Conservation (phyloP, 2,888 invertebrate species). For the Minunthozetes semirufus region DNA sequence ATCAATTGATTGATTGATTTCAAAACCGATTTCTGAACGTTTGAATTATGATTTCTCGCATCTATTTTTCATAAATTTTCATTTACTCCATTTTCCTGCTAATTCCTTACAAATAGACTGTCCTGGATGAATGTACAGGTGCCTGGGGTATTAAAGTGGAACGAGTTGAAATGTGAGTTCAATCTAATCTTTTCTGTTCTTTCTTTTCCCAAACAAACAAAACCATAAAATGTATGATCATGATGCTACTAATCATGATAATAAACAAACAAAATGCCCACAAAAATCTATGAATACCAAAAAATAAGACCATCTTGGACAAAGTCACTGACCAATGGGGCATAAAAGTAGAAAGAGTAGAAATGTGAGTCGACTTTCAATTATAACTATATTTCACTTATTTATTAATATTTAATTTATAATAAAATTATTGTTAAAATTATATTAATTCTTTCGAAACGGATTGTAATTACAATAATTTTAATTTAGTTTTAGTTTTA, state of each 20-base stretch:
- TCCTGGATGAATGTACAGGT: conserved; percentile 46
- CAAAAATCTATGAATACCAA: not conserved
- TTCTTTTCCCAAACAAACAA: not conserved
- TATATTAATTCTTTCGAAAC: too few relatives aligned
- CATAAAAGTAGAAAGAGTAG: conserved; percentile 50
- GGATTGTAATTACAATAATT: too few relatives aligned
- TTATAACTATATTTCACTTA: too few relatives aligned
- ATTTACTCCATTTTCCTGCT: not conserved
- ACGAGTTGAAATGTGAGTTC: conserved; percentile 50
- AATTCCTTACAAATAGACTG: conserved; percentile 27
- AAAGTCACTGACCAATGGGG: conserved; percentile 47
- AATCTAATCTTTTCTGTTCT: not conserved
- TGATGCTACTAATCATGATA: too few relatives aligned
- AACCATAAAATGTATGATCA: not conserved
- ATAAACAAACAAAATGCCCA: not conserved
- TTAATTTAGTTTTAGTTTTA: too few relatives aligned
- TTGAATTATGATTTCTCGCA: not conserved
- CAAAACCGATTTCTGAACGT: too few relatives aligned
- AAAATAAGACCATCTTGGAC: conserved; percentile 42
- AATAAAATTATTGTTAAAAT: too few relatives aligned
- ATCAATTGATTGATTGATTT: too few relatives aligned
- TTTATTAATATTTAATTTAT: too few relatives aligned
- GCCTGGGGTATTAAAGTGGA: conserved; percentile 49
- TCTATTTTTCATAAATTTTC: not conserved
- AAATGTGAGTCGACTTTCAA: conserved; percentile 49